These are phyloP conservation scores for Bicyclus anynana DNA, from an alignment of 1,140 invertebrate genomes.

Conservation along the genomic window DNA sequence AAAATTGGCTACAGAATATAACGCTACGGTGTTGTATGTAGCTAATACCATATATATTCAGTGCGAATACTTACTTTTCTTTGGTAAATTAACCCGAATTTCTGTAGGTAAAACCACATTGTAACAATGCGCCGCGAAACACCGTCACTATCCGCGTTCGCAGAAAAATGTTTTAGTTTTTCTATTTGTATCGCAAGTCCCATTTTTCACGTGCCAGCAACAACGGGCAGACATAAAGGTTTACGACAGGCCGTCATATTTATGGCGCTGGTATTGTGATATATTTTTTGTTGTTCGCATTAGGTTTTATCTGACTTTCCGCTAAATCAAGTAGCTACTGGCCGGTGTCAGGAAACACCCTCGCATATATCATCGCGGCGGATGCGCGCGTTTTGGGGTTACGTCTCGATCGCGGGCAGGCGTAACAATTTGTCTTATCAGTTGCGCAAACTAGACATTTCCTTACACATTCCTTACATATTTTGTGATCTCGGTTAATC, in stretches of 20 bases:
- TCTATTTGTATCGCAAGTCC: constrained; percentile 60
- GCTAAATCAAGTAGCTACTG: constrained; percentile 77
- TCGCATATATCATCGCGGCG: constrained; percentile 68
- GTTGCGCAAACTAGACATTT: constrained; percentile 19
- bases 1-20: no score
- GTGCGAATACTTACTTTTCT: no score
- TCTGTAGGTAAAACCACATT: constrained; percentile 9
- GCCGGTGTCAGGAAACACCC: constrained; percentile 73
- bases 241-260: constrained; percentile 75
- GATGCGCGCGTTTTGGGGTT: constrained; percentile 70
- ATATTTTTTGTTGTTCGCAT: constrained; percentile 76
- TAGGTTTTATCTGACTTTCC: constrained; percentile 77
- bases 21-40: no score
- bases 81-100: constrained; percentile 7
- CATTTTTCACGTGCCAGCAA: constrained; percentile 72
- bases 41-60: no score
- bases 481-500: background rate
- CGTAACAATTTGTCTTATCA: constrained; percentile 59
- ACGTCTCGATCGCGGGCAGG: constrained; percentile 52
- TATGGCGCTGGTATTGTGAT: constrained; percentile 72
- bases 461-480: constrained; percentile 1
- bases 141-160: constrained; percentile 34
- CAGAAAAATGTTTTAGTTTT: constrained; percentile 59
- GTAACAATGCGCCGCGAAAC: constrained; percentile 30
- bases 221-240: constrained; percentile 73